Evolutionary conservation across 2,888 invertebrate species (phyloP).

Genomic region (Apamea epomidion): DNA sequence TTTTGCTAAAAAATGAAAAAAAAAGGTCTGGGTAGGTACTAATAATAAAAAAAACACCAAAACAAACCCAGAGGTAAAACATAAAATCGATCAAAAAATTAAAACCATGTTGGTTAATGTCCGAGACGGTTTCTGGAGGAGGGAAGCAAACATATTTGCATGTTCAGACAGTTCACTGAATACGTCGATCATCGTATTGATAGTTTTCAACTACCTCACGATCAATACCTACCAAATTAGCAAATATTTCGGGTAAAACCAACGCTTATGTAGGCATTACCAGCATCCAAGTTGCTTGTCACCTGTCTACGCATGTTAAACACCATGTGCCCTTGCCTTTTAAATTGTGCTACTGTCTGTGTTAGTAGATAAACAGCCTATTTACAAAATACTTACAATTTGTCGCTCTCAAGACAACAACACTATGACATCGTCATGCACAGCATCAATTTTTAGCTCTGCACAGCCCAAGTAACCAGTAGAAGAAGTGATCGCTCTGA

Average conservation of each 20-base stretch:
- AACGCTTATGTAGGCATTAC: background rate
- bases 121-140: background rate
- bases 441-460: background rate
- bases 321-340: background rate
- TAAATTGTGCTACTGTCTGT: background rate
- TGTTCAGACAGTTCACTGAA: background rate
- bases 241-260: background rate
- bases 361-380: background rate
- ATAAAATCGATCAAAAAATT: background rate
- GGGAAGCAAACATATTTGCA: background rate
- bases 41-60: background rate
- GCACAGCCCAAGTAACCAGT: background rate
- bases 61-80: background rate
- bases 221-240: background rate
- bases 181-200: background rate
- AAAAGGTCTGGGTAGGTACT: background rate
- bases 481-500: background rate
- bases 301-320: no score
- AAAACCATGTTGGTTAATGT: background rate
- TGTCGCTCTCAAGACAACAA: background rate
- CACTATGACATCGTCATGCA: background rate
- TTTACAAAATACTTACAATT: background rate
- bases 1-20: slow-evolving; percentile 73
- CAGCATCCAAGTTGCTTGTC: background rate
- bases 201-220: background rate